Evolutionary conservation across 2,113 vertebrate species (phyloP).

Genomic region (Crypturellus undulatus): DNA sequence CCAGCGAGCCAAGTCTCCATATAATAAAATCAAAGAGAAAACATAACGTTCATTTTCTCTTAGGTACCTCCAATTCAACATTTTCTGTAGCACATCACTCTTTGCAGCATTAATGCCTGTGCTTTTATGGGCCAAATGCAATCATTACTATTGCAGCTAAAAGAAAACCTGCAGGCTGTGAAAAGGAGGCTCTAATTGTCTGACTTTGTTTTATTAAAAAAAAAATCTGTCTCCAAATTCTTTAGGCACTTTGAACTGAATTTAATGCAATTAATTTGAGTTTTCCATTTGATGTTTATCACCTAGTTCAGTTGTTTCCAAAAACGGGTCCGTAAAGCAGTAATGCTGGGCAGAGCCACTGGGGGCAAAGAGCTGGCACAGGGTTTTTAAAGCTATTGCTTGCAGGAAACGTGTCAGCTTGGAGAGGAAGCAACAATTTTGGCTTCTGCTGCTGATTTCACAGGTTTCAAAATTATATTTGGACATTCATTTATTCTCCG

Average conservation of each 20-base stretch:
- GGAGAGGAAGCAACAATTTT: constrained; percentile 28
- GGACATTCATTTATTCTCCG: not conserved
- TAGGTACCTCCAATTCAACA: not conserved
- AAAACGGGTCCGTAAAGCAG: constrained; percentile 14
- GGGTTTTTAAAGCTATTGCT: not conserved
- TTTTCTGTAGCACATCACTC: not conserved
- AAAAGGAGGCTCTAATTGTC: constrained; percentile 30
- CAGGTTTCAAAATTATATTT: not conserved
- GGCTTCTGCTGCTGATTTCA: not conserved
- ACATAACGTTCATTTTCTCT: not conserved
- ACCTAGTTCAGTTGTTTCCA: not conserved
- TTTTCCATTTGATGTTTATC: constrained; percentile 42
- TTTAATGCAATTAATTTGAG: not conserved
- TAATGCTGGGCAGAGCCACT: not conserved
- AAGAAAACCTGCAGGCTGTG: constrained; percentile 23
- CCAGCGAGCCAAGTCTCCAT: not conserved
- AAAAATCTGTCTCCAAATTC: not conserved
- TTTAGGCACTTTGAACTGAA: not conserved
- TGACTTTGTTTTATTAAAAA: constrained; percentile 14
- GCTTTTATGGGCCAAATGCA: not conserved
- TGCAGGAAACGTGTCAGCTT: constrained; percentile 8
- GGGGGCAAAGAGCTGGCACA: not conserved
- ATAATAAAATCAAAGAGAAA: constrained; percentile 36
- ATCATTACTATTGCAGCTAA: constrained; percentile 16
- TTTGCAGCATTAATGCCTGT: constrained; percentile 9